Base-by-base conservation (phyloP, 2,888 invertebrate species). In the Apamea epomidion region DNA sequence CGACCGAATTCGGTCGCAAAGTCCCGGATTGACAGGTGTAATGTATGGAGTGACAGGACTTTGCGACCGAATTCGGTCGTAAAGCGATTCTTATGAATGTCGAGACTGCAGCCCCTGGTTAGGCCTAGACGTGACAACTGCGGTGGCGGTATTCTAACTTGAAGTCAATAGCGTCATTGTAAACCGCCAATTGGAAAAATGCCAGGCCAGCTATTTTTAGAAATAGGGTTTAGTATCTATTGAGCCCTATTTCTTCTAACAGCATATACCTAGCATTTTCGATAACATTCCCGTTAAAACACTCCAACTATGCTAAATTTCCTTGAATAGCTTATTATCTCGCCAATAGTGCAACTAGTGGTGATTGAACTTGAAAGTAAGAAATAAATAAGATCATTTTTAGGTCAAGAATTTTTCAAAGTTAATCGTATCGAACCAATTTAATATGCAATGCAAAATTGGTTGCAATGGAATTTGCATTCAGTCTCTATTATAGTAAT, bases 381-480 rank as follows among this genome's bases (percentile, higher is more conserved):
- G 48, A 73, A 65, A 67, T 65, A 32, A 29, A 67, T 48, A 45
- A 54, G 48, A 29, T 32, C 37, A 48, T 71, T 74, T 82, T 65
- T 83, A 37, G 58, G 78, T 83, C 83, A 82, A 78, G 78, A 68
- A 18, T 68, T 68, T 76, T 69, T 58, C n/a, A 64, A 64, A 51
- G 48, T 60, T 69, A 83, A 73, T 70, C 25, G 18, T 68, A 51
- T 60, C 8, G 45, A 45, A 68, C 45, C 25, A 80, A 60, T 51
- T 60, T 60, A 74, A 70, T 58, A 73, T 16, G 7, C 70, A 42
- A 70, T 75, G 75, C 70, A 58, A 70, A 81, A 65, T 37, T 58
- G 60, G 32, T 45, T 81, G 81, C 62, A 69, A 74, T 45, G 80
- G 32, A 77, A 82, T 68, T 60, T 68, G n/a, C 45, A 71, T 60